Evolutionary conservation across 2,888 invertebrate genomes (phyloP), one percentile per base, ranked within the genome.

Genomic region (Siphonodentalium dalli): DNA sequence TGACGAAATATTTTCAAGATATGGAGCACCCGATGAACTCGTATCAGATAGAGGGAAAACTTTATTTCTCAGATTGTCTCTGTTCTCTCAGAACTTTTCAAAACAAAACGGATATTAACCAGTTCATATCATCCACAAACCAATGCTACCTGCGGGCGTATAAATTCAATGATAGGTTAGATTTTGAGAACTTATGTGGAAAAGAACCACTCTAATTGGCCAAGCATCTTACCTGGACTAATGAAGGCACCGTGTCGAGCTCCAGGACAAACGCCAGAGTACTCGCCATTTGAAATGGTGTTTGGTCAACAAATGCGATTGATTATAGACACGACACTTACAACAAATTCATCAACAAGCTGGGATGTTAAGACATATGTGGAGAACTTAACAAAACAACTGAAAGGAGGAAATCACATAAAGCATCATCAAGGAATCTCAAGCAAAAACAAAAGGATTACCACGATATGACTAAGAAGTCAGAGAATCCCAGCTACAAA

Each of bases 171-270:
- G 7, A 47, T 62, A 1, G 54, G 49, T 18, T 63, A 67, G 38
- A 35, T 43, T 11, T 18, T 63, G 4, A 39, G 61, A 23, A 37
- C 58, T 3, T 61, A 65, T 31, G 33, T 49, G 13, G 34, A 56
- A 15, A 42, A 34, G 35, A 41, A 58, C 15, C 61, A 66, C 34
- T 33, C 44, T 4, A 53, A 62, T 34, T 59, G 61, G 63, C 47
- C 62, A 28, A 33, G 44, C 7, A 20, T 55, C 20, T 41, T 63
- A 27, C 63, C 66, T 13, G 39, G 52, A 20, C 42, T 58, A 3
- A 58, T 66, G 57, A 65, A 61, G 62, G 62, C 66, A 29, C 29
- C 65, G 20, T 26, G 65, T 7, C 47, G 43, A 27, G 31, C 57
- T 13, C 62, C 61, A n/a, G 53, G 42, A 21, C 50, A 61, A 29